phyloP scores from a whole-genome alignment of 2,888 invertebrate species.

The Drosophila paramelanica region DNA sequence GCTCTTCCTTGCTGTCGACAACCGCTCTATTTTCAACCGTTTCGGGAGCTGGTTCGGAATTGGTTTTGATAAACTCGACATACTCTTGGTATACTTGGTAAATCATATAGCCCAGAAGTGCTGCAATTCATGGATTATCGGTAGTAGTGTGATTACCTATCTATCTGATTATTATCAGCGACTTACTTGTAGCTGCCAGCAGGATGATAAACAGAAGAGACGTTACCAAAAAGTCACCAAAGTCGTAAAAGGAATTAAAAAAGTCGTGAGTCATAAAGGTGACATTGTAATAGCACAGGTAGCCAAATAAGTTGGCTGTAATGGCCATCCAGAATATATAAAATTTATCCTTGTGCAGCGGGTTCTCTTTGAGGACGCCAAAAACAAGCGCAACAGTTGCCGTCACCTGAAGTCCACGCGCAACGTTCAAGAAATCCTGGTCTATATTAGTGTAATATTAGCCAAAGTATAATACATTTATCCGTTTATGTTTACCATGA shows the following conservation, averaged over 20 bases:
- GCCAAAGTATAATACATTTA: too few relatives aligned
- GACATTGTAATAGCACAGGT: background rate
- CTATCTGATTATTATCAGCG: background rate
- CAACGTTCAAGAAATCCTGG: accelerated
- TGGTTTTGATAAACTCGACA: background rate
- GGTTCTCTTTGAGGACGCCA: slow-evolving; percentile 12
- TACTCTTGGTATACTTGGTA: slow-evolving; percentile 8
- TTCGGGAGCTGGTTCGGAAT: background rate
- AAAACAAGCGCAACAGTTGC: slow-evolving; percentile 11
- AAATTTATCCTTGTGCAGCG: slow-evolving; percentile 11
- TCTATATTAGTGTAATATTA: background rate
- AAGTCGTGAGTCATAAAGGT: accelerated
- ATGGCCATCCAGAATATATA: slow-evolving; percentile 15
- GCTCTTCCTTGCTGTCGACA: background rate
- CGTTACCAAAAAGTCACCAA: background rate
- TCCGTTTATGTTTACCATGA: background rate
- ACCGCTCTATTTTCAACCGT: background rate
- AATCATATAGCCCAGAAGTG: slow-evolving; percentile 7
- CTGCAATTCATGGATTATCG: slow-evolving; percentile 2
- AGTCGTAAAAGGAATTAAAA: background rate
- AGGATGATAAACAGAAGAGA: background rate
- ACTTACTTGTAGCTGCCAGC: slow-evolving; percentile 3
- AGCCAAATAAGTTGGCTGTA: background rate
- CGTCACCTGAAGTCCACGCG: background rate
- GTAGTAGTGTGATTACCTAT: too few relatives aligned